Evolutionary conservation across 2,113 vertebrate genomes (phyloP).

Genomic region (Tinamus guttatus): DNA sequence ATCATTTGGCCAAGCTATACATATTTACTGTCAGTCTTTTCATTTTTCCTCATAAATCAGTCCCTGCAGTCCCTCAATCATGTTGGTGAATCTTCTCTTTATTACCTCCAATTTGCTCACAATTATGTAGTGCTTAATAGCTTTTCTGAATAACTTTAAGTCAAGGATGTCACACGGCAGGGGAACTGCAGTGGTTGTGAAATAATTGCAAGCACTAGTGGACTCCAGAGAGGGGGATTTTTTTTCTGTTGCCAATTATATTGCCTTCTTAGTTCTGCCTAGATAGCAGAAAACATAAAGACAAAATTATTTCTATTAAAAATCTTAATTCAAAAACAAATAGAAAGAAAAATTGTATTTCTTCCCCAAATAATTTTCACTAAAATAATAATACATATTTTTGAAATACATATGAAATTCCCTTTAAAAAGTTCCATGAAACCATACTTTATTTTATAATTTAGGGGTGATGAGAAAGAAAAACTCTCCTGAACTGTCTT

Average conservation of each 20-base stretch:
- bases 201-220: slow-evolving; percentile 12
- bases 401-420: fast-evolving
- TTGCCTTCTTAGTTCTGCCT: background rate
- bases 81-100: slow-evolving; percentile 73
- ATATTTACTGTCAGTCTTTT: slow-evolving; percentile 59
- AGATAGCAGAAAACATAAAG: background rate
- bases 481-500: background rate
- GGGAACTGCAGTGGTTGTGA: background rate
- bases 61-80: slow-evolving; percentile 69
- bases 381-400: background rate
- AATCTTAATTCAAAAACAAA: background rate
- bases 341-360: background rate
- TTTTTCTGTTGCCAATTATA: background rate
- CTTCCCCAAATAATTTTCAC: fast-evolving
- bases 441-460: background rate
- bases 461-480: background rate
- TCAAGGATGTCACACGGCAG: background rate
- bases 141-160: slow-evolving; percentile 53
- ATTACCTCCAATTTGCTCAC: slow-evolving; percentile 74
- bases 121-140: slow-evolving; percentile 55
- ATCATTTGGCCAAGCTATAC: slow-evolving; percentile 48
- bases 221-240: background rate
- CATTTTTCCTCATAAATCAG: slow-evolving; percentile 72
- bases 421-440: background rate
- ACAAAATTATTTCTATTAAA: background rate